phyloP scores from a whole-genome alignment of 2,113 vertebrate genomes.

The Gnathonemus echidnorhynchus region DNA sequence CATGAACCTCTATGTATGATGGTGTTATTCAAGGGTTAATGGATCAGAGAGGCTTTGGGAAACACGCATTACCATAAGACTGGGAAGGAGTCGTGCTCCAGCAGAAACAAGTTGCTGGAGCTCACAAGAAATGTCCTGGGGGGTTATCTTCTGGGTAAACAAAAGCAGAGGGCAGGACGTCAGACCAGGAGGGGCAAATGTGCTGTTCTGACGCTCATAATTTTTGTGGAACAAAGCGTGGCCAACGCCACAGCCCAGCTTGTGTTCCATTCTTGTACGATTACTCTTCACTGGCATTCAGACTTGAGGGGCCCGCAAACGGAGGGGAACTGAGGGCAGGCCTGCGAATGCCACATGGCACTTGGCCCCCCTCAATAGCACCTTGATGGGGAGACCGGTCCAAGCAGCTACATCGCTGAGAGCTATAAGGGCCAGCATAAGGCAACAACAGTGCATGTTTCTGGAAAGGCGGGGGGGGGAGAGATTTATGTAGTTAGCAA shows the following conservation, averaged over 20 bases:
- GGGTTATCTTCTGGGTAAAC: slow-evolving; percentile 49
- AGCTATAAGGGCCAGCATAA: not conserved
- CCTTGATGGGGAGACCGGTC: not conserved
- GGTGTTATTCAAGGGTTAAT: slow-evolving; percentile 52
- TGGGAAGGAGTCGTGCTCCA: slow-evolving; percentile 49
- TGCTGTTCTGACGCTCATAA: not conserved
- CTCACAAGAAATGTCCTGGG: slow-evolving; percentile 56
- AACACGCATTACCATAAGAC: slow-evolving; percentile 56
- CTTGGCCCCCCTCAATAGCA: not conserved
- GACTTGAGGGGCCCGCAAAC: not conserved
- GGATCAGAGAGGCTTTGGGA: slow-evolving; percentile 28
- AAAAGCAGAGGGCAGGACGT: slow-evolving; percentile 24
- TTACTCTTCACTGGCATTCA: not conserved
- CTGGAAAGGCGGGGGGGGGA: not conserved
- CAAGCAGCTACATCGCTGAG: not conserved
- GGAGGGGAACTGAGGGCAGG: not conserved
- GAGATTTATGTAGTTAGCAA: slow-evolving; percentile 5
- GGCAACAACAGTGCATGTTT: not conserved
- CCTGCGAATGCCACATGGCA: not conserved
- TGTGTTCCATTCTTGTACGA: not conserved
- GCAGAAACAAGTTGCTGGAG: slow-evolving; percentile 57
- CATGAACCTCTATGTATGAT: slow-evolving; percentile 7
- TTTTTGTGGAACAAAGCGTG: not conserved
- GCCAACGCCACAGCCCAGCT: not conserved
- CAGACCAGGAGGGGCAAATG: not conserved